A percentile compares a stretch with the other conserved stretches of the same genome.
Conservation (phyloP, 2,888 invertebrate genomes). For the Lasioglossum figueresi region DNA sequence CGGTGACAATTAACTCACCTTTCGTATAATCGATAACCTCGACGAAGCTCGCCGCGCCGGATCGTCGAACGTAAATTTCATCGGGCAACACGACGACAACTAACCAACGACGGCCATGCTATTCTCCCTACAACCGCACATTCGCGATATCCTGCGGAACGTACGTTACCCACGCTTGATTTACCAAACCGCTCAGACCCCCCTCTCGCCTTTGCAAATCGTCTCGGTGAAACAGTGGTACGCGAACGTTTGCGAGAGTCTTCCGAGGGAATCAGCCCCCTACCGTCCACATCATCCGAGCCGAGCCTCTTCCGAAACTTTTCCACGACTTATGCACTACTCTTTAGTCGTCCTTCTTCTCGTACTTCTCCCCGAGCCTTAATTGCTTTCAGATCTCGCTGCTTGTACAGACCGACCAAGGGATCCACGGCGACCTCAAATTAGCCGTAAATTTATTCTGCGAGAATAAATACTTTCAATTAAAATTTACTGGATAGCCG, state of each 20-base stretch:
- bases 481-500: conserved; percentile 17
- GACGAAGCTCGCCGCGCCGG: conserved; percentile 32
- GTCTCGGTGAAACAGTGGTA: conserved; percentile 58
- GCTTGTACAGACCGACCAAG: conserved; percentile 2
- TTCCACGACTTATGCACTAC: conserved; percentile 42
- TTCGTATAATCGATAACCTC: conserved; percentile 66
- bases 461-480: conserved; percentile 32
- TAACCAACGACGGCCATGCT: conserved; percentile 29
- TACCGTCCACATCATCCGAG: conserved; percentile 48
- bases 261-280: conserved; percentile 55
- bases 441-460: conserved; percentile 26
- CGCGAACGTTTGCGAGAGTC: conserved; percentile 20
- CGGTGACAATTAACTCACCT: conserved; percentile 65
- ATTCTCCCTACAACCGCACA: background rate
- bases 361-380: conserved; percentile 63
- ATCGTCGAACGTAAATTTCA: conserved; percentile 68
- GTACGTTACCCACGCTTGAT: conserved; percentile 69
- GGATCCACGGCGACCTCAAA: conserved; percentile 12
- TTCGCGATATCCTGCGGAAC: conserved; percentile 63
- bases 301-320: conserved; percentile 63
- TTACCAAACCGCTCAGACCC: conserved; percentile 68
- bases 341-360: conserved; percentile 10
- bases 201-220: conserved; percentile 27
- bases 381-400: conserved; percentile 59
- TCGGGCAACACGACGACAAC: conserved; percentile 45